Percentiles rank a stretch among this genome's conserved stretches.
phyloP scores from a whole-genome alignment of 1,140 invertebrate species.

The Ips typographus region DNA sequence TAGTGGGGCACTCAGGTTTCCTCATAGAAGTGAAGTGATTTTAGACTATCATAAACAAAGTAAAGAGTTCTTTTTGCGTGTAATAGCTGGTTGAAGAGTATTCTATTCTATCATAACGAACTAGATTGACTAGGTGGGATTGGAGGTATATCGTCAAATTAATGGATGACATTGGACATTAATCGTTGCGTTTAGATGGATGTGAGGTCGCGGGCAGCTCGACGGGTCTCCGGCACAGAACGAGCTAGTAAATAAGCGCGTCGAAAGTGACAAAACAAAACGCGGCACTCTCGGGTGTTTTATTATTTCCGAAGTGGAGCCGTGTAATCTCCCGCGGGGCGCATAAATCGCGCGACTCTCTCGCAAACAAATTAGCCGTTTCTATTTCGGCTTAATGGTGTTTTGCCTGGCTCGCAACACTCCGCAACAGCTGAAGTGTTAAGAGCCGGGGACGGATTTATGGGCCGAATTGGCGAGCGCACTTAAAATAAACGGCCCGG shows the following conservation, averaged over 20 bases:
- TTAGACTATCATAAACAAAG: too few relatives aligned
- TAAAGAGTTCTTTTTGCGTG: too few relatives aligned
- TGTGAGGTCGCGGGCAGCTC: too few relatives aligned
- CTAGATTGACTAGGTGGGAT: too few relatives aligned
- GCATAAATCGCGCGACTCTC: constrained; percentile 27
- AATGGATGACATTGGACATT: too few relatives aligned
- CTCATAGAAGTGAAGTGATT: too few relatives aligned
- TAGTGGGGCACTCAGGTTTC: too few relatives aligned
- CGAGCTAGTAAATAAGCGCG: constrained; percentile 3
- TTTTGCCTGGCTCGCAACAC: constrained; percentile 29
- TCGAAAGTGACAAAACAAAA: constrained; percentile 24
- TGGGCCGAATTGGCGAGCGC: constrained; percentile 23
- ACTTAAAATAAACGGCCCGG: constrained; percentile 27
- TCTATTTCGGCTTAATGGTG: constrained; percentile 32
- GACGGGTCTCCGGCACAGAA: too few relatives aligned
- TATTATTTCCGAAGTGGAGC: constrained; percentile 28
- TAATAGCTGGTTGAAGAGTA: too few relatives aligned
- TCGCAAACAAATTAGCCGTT: constrained; percentile 33
- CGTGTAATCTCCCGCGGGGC: constrained; percentile 19
- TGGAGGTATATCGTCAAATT: too few relatives aligned
- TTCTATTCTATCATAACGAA: too few relatives aligned
- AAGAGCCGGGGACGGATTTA: constrained; percentile 30
- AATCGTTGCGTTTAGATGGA: too few relatives aligned
- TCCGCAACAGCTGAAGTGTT: constrained; percentile 31
- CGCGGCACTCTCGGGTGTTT: constrained; percentile 17